These are phyloP conservation scores for Phortica okadai DNA, from an alignment of 2,888 invertebrate species.

Conservation along the genomic window DNA sequence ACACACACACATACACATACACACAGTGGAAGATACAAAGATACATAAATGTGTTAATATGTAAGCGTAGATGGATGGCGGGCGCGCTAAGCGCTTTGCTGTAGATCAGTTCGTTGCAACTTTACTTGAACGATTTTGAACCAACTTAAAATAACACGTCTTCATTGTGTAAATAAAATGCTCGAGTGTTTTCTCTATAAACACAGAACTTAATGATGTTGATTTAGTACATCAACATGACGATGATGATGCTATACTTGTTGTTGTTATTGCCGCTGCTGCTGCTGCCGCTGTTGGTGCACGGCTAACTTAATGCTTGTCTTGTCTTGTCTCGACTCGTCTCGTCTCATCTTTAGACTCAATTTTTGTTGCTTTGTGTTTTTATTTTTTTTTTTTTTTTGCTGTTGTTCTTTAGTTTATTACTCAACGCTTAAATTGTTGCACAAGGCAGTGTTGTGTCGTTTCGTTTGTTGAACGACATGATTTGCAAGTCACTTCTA, in stretches of 20 bases:
- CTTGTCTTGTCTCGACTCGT: too few relatives aligned
- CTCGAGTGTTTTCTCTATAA: constrained; percentile 70
- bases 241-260: background rate
- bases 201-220: constrained; percentile 71
- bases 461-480: constrained; percentile 49
- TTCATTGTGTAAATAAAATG: constrained; percentile 60
- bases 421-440: constrained; percentile 11
- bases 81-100: background rate
- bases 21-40: background rate
- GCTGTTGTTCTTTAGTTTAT: background rate
- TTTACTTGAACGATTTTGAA: constrained; percentile 37
- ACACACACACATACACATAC: background rate
- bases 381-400: background rate
- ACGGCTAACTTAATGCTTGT: too few relatives aligned
- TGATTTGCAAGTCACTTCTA: constrained; percentile 62
- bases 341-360: too few relatives aligned
- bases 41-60: background rate
- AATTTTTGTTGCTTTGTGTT: background rate
- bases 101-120: background rate
- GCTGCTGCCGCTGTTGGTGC: background rate
- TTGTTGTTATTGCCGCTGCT: background rate
- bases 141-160: constrained; percentile 61
- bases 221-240: constrained; percentile 62
- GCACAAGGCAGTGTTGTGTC: constrained; percentile 4
- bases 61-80: background rate